These are phyloP conservation scores for Sphinx pinastri DNA, from an alignment of 2,888 invertebrate species.

Conservation along the genomic window DNA sequence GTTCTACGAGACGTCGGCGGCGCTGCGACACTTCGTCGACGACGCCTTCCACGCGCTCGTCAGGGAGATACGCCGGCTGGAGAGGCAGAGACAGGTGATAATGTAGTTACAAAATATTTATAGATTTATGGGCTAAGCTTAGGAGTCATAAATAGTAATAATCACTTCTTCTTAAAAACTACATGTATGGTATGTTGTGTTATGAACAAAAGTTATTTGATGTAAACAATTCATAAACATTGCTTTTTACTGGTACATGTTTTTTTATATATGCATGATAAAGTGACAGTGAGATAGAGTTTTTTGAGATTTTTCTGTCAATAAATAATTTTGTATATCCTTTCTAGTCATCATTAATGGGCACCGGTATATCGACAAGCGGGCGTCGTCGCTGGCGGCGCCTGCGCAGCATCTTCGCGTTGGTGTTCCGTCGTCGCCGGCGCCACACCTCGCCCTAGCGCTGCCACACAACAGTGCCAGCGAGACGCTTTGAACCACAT, in stretches of 20 bases:
- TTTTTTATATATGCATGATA: too few relatives aligned
- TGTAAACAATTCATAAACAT: background rate
- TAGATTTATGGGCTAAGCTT: too few relatives aligned
- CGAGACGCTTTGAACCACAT: too few relatives aligned
- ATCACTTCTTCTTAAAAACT: too few relatives aligned
- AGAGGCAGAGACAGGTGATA: constrained; percentile 85
- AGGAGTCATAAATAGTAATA: too few relatives aligned
- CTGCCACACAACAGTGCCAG: background rate
- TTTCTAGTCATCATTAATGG: constrained; percentile 76
- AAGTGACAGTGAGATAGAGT: too few relatives aligned
- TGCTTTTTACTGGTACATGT: background rate
- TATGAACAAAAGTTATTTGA: too few relatives aligned
- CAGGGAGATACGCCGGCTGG: constrained; percentile 91
- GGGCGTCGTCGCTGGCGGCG: constrained; percentile 93
- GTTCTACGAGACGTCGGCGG: constrained; percentile 96
- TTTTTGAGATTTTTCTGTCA: too few relatives aligned
- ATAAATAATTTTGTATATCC: constrained; percentile 5
- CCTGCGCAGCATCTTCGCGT: constrained; percentile 91
- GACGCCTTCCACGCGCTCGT: constrained; percentile 96
- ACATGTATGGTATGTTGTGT: too few relatives aligned
- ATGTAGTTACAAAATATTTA: too few relatives aligned
- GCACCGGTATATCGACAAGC: constrained; percentile 73
- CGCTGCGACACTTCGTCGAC: constrained; percentile 93
- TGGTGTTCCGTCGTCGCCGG: constrained; percentile 88
- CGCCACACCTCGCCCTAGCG: constrained; percentile 59